Conservation (phyloP, 2,888 invertebrate species). For the Gymnosoma rotundatum region DNA sequence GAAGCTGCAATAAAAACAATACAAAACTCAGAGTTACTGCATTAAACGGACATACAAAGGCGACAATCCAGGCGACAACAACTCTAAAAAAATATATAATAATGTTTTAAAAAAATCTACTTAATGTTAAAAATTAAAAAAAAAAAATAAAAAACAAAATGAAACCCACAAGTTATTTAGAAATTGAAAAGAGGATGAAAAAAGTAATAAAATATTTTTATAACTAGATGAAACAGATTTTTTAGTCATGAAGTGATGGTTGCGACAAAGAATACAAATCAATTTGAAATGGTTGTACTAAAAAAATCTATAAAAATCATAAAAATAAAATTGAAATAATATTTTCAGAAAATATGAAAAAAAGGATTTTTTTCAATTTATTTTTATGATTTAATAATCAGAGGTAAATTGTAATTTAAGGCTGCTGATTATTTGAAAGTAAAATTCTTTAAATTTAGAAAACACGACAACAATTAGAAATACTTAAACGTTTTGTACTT, state of each 20-base stretch:
- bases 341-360: constrained; percentile 17
- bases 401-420: background rate
- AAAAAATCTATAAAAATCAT: constrained; percentile 31
- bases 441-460: too few relatives aligned
- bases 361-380: background rate
- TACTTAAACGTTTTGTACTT: too few relatives aligned
- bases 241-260: constrained; percentile 7
- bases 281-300: constrained; percentile 26
- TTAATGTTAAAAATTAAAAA: constrained; percentile 21
- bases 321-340: constrained; percentile 39
- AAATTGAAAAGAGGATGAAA: constrained; percentile 44
- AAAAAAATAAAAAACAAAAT: constrained; percentile 40
- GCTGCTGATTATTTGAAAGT: background rate
- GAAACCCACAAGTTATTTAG: constrained; percentile 62
- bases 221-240: constrained; percentile 8
- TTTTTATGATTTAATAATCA: background rate
- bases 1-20: constrained; percentile 54
- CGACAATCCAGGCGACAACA: constrained; percentile 67
- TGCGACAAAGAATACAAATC: background rate
- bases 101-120: constrained; percentile 32
- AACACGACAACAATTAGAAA: too few relatives aligned
- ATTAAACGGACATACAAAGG: constrained; percentile 51
- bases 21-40: constrained; percentile 54
- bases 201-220: constrained; percentile 65
- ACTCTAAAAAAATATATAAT: constrained; percentile 7